phyloP scores from a whole-genome alignment of 2,888 invertebrate species.

The Autographa pulchrina region DNA sequence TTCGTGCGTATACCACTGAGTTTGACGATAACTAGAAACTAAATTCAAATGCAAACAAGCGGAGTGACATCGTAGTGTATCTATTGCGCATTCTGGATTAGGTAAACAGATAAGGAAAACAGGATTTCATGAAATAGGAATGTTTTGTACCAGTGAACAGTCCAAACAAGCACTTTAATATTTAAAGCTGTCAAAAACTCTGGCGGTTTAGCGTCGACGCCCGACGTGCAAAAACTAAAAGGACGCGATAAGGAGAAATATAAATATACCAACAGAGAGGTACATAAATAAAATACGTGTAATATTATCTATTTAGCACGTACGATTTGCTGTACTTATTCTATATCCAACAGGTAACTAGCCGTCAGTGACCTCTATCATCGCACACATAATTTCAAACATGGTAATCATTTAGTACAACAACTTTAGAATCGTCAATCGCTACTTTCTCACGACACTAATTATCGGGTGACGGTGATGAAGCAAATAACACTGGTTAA shows the following conservation, averaged over 20 bases:
- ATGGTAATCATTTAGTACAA: conserved; percentile 9
- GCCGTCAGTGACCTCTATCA: conserved; percentile 13
- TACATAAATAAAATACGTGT: background rate
- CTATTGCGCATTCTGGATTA: conserved; percentile 43
- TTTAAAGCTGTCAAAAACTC: background rate
- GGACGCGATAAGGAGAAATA: conserved; percentile 19
- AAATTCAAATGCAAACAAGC: conserved; percentile 52
- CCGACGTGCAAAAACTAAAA: conserved; percentile 8
- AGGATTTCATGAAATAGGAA: conserved; percentile 44
- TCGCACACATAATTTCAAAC: conserved; percentile 5
- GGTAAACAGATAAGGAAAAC: conserved; percentile 57
- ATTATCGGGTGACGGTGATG: conserved; percentile 63
- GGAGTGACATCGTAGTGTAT: conserved; percentile 51
- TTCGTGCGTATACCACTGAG: conserved; percentile 7
- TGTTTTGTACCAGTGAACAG: conserved; percentile 23
- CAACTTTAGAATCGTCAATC: conserved; percentile 60
- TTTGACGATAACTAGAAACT: conserved; percentile 37
- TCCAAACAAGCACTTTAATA: conserved; percentile 16
- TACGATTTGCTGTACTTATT: conserved; percentile 34
- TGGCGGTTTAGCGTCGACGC: background rate
- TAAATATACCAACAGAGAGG: conserved; percentile 12
- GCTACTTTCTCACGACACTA: conserved; percentile 67
- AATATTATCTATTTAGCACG: conserved; percentile 33
- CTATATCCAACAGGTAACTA: conserved; percentile 31
- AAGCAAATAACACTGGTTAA: conserved; percentile 61